These are phyloP conservation scores for Halictus ligatus DNA, from an alignment of 2,888 invertebrate species.

Conservation along the genomic window DNA sequence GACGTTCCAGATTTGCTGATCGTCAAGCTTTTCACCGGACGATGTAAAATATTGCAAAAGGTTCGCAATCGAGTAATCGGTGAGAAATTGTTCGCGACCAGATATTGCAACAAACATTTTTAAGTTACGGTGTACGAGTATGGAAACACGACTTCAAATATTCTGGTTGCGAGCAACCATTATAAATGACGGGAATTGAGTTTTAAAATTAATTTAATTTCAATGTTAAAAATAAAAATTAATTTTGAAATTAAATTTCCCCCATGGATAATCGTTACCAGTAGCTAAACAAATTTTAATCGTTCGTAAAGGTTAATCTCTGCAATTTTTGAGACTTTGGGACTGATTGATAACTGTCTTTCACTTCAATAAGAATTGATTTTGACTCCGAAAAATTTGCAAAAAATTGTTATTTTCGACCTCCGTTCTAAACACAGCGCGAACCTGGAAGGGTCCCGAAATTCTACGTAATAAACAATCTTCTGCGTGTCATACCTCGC, in stretches of 20 bases:
- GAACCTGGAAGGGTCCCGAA: background rate
- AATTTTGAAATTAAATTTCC: background rate
- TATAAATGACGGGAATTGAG: background rate
- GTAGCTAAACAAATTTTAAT: background rate
- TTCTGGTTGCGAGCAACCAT: background rate
- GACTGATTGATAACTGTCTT: background rate
- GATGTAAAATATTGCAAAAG: background rate
- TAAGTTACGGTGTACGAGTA: too few species aligned
- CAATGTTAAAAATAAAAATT: too few species aligned
- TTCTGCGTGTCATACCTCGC: conserved; percentile 48
- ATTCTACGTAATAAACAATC: conserved; percentile 33
- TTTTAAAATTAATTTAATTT: background rate
- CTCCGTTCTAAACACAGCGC: background rate
- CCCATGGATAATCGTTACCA: background rate
- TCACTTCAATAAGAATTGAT: background rate
- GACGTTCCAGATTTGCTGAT: background rate
- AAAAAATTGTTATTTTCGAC: background rate
- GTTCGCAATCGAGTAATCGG: background rate
- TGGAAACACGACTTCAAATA: too few species aligned
- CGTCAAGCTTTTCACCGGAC: background rate
- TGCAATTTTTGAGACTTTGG: background rate
- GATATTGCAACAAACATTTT: background rate
- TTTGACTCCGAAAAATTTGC: background rate
- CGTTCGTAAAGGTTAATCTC: background rate
- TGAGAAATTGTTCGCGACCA: background rate